These are phyloP conservation scores for Neogobius melanostomus DNA, from an alignment of 2,113 vertebrate genomes.

Conservation along the genomic window DNA sequence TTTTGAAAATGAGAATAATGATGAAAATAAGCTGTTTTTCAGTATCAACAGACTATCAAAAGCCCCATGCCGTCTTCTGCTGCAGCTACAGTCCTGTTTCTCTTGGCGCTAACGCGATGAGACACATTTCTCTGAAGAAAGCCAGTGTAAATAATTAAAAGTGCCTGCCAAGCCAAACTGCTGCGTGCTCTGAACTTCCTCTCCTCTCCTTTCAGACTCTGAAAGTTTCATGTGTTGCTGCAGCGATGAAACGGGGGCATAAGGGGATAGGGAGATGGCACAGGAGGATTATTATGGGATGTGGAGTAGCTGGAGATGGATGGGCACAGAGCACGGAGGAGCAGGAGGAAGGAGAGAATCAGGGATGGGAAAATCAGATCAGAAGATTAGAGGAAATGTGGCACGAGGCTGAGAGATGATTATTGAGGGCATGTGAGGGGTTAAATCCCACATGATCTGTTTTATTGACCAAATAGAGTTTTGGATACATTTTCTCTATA, in stretches of 20 bases:
- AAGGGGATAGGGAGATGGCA: background rate
- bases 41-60: background rate
- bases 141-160: slow-evolving; percentile 26
- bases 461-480: no score
- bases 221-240: slow-evolving; percentile 16
- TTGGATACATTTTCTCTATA: no score
- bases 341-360: background rate
- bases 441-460: background rate
- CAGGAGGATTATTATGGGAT: slow-evolving; percentile 9
- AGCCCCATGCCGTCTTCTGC: background rate
- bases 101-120: background rate
- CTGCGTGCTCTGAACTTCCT: slow-evolving; percentile 4
- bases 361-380: background rate
- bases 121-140: slow-evolving; percentile 10
- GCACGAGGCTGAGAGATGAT: background rate
- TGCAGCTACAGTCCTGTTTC: background rate
- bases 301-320: slow-evolving; percentile 8
- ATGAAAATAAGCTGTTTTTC: background rate
- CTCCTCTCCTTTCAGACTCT: slow-evolving; percentile 18
- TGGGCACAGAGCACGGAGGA: slow-evolving; percentile 17
- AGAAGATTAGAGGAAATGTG: background rate
- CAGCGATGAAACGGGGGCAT: slow-evolving; percentile 29
- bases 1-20: background rate
- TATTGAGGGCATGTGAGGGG: background rate
- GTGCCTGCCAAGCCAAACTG: background rate